Conservation (phyloP, 1,140 invertebrate species). For the Periplaneta americana region DNA sequence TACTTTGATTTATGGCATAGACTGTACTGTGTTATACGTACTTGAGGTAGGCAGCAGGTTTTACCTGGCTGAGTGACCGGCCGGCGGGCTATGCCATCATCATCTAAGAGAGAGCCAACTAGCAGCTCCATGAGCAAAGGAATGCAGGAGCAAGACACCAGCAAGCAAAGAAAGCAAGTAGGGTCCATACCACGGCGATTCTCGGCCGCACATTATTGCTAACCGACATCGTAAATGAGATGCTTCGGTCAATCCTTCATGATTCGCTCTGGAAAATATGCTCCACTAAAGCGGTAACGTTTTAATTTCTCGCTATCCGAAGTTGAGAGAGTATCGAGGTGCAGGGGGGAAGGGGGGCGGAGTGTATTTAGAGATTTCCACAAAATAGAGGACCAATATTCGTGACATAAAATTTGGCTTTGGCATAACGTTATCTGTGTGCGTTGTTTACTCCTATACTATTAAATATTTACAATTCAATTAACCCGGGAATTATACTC, state of each 20-base stretch:
- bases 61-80: neutral
- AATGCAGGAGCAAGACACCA: neutral
- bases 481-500: too few relatives aligned
- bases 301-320: too few relatives aligned
- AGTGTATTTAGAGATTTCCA: too few relatives aligned
- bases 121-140: neutral
- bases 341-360: too few relatives aligned
- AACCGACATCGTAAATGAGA: neutral
- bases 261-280: neutral
- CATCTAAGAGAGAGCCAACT: neutral
- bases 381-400: too few relatives aligned
- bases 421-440: too few relatives aligned
- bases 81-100: neutral
- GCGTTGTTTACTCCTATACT: too few relatives aligned
- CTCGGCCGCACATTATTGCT: neutral
- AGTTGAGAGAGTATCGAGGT: too few relatives aligned
- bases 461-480: too few relatives aligned
- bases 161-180: neutral
- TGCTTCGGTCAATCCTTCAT: neutral
- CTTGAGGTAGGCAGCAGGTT: neutral
- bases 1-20: neutral
- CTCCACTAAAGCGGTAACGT: too few relatives aligned
- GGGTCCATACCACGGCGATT: neutral
- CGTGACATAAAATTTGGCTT: too few relatives aligned
- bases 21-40: neutral